Conservation (phyloP, 2,797 vertebrate genomes). For the Rhinogobio ventralis region DNA sequence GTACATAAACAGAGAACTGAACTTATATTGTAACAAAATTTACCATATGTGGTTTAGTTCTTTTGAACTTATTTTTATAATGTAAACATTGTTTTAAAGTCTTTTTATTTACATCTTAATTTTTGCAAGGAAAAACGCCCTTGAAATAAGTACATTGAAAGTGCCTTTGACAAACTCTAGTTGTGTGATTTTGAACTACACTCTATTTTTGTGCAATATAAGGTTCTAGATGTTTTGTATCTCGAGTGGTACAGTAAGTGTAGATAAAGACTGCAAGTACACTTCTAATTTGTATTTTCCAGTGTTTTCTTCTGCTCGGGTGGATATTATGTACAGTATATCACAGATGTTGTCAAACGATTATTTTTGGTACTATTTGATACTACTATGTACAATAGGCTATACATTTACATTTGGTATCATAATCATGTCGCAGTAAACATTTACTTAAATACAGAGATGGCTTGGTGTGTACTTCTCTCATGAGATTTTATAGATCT, state of each 20-base stretch:
- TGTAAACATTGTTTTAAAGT: background rate
- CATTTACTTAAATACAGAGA: background rate
- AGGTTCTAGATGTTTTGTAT: background rate
- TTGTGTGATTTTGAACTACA: background rate
- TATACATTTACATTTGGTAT: background rate
- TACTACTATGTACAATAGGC: background rate
- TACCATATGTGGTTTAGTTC: constrained; percentile 46
- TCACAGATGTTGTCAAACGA: background rate
- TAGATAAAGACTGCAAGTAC: background rate
- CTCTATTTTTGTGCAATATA: constrained; percentile 15
- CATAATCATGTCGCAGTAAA: background rate
- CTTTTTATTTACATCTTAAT: constrained; percentile 5
- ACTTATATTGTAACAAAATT: constrained; percentile 26
- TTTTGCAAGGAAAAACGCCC: background rate
- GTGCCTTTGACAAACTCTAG: constrained; percentile 2
- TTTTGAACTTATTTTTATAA: background rate
- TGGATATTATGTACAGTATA: background rate
- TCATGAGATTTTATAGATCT: background rate
- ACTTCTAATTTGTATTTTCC: background rate
- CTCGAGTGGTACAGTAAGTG: background rate
- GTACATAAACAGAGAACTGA: background rate
- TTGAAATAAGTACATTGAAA: background rate
- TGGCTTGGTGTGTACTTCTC: background rate
- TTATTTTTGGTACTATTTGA: background rate
- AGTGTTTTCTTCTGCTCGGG: background rate